phyloP scores from a whole-genome alignment of 1,140 invertebrate species.

The Euborellia annulipes region DNA sequence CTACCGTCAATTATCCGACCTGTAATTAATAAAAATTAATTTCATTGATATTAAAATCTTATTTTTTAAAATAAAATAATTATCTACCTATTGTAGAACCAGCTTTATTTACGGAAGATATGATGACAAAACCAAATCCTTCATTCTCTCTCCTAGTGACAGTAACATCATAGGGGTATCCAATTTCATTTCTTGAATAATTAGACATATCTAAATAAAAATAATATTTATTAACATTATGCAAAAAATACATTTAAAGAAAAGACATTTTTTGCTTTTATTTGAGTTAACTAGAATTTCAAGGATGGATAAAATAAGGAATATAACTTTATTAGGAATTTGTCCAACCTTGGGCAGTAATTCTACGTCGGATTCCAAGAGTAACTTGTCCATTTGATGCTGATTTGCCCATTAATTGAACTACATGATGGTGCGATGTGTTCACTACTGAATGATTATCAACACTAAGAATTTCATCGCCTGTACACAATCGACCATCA shows the following conservation, averaged over 20 bases:
- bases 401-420: constrained; percentile 74
- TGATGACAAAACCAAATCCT: constrained; percentile 98
- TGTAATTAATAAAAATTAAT: constrained; percentile 23
- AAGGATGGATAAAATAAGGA: too few relatives aligned
- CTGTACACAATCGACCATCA: constrained; percentile 68
- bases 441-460: constrained; percentile 68
- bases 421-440: constrained; percentile 76
- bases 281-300: too few relatives aligned
- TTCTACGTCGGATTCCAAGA: constrained; percentile 46
- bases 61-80: background rate
- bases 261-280: too few relatives aligned
- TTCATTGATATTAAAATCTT: background rate
- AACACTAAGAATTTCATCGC: constrained; percentile 81
- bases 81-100: constrained; percentile 81
- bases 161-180: constrained; percentile 61
- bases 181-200: constrained; percentile 33
- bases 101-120: constrained; percentile 86
- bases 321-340: background rate
- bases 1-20: constrained; percentile 87
- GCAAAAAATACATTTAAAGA: too few relatives aligned
- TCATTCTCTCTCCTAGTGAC: constrained; percentile 83
- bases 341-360: constrained; percentile 22
- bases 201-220: constrained; percentile 19
- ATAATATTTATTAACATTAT: too few relatives aligned
- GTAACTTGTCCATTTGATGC: constrained; percentile 62